Evolutionary conservation across 2,888 invertebrate species (phyloP).

Genomic region (Eupithecia inturbata): DNA sequence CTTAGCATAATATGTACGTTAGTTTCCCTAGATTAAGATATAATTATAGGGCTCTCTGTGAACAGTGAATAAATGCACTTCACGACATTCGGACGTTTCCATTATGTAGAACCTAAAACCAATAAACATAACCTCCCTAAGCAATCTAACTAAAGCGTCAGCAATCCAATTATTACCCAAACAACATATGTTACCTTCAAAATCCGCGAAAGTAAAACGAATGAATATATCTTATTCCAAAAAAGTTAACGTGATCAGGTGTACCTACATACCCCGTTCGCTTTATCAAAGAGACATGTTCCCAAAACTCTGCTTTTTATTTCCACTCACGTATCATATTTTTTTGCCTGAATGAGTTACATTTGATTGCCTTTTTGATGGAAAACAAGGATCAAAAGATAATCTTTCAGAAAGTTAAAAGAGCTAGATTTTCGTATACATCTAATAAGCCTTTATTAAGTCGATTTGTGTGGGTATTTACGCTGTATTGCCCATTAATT

Average conservation of each 20-base stretch:
- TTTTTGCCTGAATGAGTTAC: constrained; percentile 27
- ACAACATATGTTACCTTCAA: neutral
- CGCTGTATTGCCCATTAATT: neutral
- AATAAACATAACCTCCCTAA: no score
- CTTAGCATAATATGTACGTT: no score
- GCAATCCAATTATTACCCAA: neutral
- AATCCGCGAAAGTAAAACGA: neutral
- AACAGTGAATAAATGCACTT: no score
- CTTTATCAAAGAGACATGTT: constrained; percentile 31
- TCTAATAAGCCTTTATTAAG: neutral
- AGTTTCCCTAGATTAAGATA: no score
- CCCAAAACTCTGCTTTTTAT: constrained; percentile 28
- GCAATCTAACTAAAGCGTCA: neutral
- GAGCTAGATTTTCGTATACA: neutral
- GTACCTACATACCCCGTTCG: constrained; percentile 16
- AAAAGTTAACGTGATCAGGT: constrained; percentile 23
- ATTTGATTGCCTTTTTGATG: constrained; percentile 34
- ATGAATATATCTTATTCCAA: constrained; percentile 12
- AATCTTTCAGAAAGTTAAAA: neutral
- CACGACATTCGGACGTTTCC: no score
- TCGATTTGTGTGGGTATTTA: neutral
- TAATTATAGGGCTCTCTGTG: no score
- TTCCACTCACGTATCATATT: constrained; percentile 33
- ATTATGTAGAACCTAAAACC: no score
- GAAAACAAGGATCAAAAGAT: constrained; percentile 27